Conservation (phyloP, 2,888 invertebrate species). For the Zeuzera pyrina region DNA sequence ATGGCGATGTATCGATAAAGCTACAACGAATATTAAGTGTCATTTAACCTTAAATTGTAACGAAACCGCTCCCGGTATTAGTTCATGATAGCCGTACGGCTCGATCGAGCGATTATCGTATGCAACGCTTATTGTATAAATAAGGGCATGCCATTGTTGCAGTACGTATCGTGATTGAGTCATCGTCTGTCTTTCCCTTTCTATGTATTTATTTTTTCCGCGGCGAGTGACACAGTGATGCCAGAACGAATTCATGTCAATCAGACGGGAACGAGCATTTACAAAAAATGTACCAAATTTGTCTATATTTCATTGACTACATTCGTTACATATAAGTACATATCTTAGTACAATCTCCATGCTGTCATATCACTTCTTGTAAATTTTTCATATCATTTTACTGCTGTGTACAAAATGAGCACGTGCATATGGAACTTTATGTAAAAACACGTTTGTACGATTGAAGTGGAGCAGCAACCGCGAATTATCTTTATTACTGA, state of each 20-base stretch:
- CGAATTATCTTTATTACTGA: constrained; percentile 15
- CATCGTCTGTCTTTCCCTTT: constrained; percentile 25
- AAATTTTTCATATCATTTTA: constrained; percentile 67
- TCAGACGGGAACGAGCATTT: constrained; percentile 67
- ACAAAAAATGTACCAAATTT: constrained; percentile 59
- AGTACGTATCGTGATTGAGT: constrained; percentile 71
- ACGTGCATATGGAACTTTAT: constrained; percentile 53
- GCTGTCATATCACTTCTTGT: constrained; percentile 69
- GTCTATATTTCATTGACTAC: constrained; percentile 40
- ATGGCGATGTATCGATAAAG: too few relatives aligned
- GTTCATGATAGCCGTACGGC: constrained; percentile 42
- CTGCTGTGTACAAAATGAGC: constrained; percentile 52
- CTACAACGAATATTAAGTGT: too few relatives aligned
- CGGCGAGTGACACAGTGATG: constrained; percentile 41
- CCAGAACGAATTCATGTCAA: constrained; percentile 44
- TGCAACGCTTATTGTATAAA: constrained; percentile 73
- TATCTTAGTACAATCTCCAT: constrained; percentile 70
- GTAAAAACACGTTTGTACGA: constrained; percentile 33
- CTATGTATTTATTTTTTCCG: constrained; percentile 1
- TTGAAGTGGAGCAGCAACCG: too few relatives aligned
- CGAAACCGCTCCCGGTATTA: constrained; percentile 25
- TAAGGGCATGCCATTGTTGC: constrained; percentile 69
- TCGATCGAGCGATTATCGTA: constrained; percentile 54
- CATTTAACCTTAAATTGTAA: constrained; percentile 3
- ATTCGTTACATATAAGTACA: constrained; percentile 56